Base-by-base conservation (phyloP, 2,888 invertebrate genomes). In the Hirudinaria manillensis region DNA sequence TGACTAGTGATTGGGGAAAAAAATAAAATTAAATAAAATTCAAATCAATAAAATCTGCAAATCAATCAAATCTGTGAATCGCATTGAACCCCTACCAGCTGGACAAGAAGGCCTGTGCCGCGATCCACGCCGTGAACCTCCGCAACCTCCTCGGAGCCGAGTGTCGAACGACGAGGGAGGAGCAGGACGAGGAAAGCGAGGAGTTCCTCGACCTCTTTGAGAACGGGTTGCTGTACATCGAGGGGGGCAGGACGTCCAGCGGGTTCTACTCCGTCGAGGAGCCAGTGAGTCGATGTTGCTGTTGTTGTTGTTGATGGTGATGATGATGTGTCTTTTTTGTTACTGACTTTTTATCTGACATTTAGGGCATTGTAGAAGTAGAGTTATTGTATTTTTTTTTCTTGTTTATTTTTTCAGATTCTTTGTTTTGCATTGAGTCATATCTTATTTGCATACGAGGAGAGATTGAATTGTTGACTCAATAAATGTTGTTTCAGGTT, bases 91-190 rank as follows among this genome's bases (percentile, higher is more conserved):
- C 6, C 16, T 56, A 3, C 16, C 77, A 80, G 80, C 71, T 96
- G 84, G 96, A 96, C 86, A 97, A 97, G 86, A 90, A 92, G 81
- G 95, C 95, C 0, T 95, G 95, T 86, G 91, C 96, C 1, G 96
- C 99, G 4, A 99, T 99, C 85, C 99, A 99, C 87, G 97, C 99
- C 0, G 99, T 99, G 0, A 98, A 99, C 87, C 88, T 99, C 78
- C 89, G 99, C 75, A 99, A 99, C 86, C 91, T 92, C 84, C 88
- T 99, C 74, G 97, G 97, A 3, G 98, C 98, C 0, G 91, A 92
- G 77, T 91, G 93, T 83, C 90, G 97, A 29, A 97, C 98, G 0
- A 92, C 93, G 79, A 89, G 99, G 7, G 98, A 99, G 87, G 99
- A 99, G 85, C 97, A 98, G 87, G 91, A 89, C 1, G 99, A 99